These are phyloP conservation scores for Sebastes minor DNA, from an alignment of 2,797 vertebrate genomes.

Conservation along the genomic window DNA sequence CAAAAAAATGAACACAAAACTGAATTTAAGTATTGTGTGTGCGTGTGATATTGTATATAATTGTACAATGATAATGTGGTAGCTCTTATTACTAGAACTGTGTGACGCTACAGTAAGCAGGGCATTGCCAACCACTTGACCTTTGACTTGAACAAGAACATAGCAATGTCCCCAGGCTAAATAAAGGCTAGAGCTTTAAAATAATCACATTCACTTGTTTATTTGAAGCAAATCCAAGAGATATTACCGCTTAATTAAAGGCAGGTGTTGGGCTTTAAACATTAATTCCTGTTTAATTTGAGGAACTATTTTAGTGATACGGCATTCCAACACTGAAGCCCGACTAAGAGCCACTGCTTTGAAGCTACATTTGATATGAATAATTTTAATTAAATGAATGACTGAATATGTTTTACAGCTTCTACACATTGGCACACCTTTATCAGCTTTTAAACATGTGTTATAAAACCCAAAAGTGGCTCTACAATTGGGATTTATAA, in stretches of 20 bases:
- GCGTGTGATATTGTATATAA: background rate
- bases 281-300: conserved; percentile 38
- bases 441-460: background rate
- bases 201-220: conserved; percentile 14
- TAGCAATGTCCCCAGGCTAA: background rate
- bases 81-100: background rate
- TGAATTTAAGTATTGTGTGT: background rate
- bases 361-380: background rate
- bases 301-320: conserved; percentile 25
- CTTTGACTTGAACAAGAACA: background rate
- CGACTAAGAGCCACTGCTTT: conserved; percentile 3
- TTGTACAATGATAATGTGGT: background rate
- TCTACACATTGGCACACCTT: background rate
- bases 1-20: background rate
- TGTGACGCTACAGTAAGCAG: background rate
- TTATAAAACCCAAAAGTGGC: background rate
- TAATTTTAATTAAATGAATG: background rate
- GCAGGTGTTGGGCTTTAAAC: conserved; percentile 33
- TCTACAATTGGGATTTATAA: background rate
- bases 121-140: background rate
- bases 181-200: conserved; percentile 18
- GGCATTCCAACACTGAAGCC: conserved; percentile 1
- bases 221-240: conserved; percentile 26
- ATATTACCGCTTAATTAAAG: conserved; percentile 33
- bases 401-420: background rate